Conservation (phyloP, 2,888 invertebrate genomes). For the Leucophenga montana region DNA sequence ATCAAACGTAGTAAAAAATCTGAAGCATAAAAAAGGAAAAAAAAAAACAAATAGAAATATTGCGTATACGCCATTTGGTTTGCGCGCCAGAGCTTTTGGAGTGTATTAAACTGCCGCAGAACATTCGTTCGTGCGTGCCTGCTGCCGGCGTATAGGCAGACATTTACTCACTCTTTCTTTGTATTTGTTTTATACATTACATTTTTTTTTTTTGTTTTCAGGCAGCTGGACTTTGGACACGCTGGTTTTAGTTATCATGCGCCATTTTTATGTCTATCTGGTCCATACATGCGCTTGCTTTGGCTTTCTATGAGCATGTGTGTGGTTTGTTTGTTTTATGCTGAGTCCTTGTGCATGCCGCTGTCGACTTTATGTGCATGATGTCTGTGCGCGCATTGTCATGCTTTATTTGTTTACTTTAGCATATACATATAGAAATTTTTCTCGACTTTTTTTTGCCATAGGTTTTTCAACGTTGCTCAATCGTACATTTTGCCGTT, state of each 20-base stretch:
- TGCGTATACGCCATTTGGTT: not conserved
- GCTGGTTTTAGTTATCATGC: conserved; percentile 3
- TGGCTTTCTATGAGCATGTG: conserved; percentile 38
- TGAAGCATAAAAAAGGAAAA: not conserved
- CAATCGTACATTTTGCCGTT: not conserved
- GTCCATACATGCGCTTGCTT: conserved; percentile 35
- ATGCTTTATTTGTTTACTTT: conserved; percentile 51
- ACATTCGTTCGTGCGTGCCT: conserved; percentile 29
- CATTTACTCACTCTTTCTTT: conserved; percentile 43
- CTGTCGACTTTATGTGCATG: no score
- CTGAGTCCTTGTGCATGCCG: conserved; percentile 7
- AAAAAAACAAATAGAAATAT: not conserved
- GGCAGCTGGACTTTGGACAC: not conserved
- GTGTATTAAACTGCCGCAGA: conserved; percentile 10
- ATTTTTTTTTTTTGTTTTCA: conserved; percentile 31
- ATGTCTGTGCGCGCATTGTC: conserved; percentile 55
- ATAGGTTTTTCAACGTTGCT: conserved; percentile 44
- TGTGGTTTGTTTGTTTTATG: conserved; percentile 18
- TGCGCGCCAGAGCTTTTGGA: not conserved
- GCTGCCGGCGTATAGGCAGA: not conserved
- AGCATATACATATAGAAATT: conserved; percentile 29
- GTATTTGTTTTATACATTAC: conserved; percentile 45
- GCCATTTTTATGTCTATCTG: conserved; percentile 39
- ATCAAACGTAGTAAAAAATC: not conserved
- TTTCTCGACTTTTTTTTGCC: conserved; percentile 30